Evolutionary conservation across 2,888 invertebrate genomes (phyloP), one percentile per base, ranked within the genome.

Genomic region (Caenorhabditis auriculariae): DNA sequence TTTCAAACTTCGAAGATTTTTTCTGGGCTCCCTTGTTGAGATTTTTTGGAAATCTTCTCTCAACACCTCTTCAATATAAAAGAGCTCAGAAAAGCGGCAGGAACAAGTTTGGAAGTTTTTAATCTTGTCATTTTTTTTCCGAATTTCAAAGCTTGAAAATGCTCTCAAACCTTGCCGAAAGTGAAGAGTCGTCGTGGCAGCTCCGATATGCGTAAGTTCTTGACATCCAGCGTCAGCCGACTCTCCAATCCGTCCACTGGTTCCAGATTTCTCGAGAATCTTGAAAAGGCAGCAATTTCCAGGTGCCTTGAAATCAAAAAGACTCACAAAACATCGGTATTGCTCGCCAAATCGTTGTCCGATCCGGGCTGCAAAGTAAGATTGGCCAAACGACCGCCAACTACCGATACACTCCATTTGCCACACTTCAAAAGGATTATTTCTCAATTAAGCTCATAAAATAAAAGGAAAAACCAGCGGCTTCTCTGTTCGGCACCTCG

Each of bases 181-280:
- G 17, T 63, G 57, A 9, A 69, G 46, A 15, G 63, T 63, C 7
- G 59, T 65, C 0, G 69, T 54, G 2, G 69, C 65, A 15, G 65
- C 65, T 35, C 63, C 66, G 24, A 69, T 58, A 26, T 66, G 58
- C 0, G 63, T 69, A 19, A 69, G 37, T 43, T 69, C 69, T 32
- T 69, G 69, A 37, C 69, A 69, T 4, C 66, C 59, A 12, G 65
- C 54, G 27, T 69, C 69, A n/a, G 69, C 69, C 4, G 69, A 69
- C 24, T 62, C 60, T 12, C 69, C 69, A n/a, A 69, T 47, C 9
- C 58, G 32, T 9, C 69, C 69, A 47, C 57, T 60, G 21, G 56
- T 50, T 17, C 64, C 64, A 0, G 49, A 37, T 23, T 52, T 45
- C 17, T 68, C 59, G 2, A 57, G 53, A 15, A 68, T 64, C 68